These are phyloP conservation scores for Collichthys lucidus DNA, from an alignment of 2,113 vertebrate genomes.

Conservation along the genomic window DNA sequence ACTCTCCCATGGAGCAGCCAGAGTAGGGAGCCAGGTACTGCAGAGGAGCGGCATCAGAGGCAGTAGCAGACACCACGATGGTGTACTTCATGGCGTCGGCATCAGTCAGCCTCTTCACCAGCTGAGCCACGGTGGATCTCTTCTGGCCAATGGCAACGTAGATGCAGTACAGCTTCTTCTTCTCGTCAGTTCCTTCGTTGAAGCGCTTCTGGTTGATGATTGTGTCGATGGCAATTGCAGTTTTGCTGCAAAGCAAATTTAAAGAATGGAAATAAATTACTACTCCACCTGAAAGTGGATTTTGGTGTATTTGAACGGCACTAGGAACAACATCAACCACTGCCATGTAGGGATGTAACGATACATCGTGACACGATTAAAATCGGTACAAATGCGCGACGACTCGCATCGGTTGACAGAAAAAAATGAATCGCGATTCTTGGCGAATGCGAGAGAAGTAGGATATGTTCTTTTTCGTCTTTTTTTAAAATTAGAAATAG, in stretches of 20 bases:
- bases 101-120: constrained; percentile 97
- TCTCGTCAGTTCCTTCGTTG: constrained; percentile 96
- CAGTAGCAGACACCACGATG: constrained; percentile 97
- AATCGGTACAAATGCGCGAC: too few species aligned
- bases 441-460: too few species aligned
- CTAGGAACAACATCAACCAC: background rate
- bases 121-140: constrained; percentile 96
- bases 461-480: too few species aligned
- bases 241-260: constrained; percentile 92
- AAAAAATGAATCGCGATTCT: too few species aligned
- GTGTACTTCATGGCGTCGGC: constrained; percentile 98
- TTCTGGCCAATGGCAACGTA: constrained; percentile 98
- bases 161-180: constrained; percentile 98
- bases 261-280: background rate
- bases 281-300: background rate
- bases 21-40: constrained; percentile 98
- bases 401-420: too few species aligned
- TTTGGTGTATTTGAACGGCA: too few species aligned
- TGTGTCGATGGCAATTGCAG: constrained; percentile 96
- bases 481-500: too few species aligned
- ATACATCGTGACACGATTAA: too few species aligned
- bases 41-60: constrained; percentile 95
- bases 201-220: constrained; percentile 99
- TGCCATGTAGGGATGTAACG: too few species aligned
- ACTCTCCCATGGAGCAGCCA: constrained; percentile 98